Conservation (phyloP, 2,888 invertebrate genomes). For the Thymelicus lineola region DNA sequence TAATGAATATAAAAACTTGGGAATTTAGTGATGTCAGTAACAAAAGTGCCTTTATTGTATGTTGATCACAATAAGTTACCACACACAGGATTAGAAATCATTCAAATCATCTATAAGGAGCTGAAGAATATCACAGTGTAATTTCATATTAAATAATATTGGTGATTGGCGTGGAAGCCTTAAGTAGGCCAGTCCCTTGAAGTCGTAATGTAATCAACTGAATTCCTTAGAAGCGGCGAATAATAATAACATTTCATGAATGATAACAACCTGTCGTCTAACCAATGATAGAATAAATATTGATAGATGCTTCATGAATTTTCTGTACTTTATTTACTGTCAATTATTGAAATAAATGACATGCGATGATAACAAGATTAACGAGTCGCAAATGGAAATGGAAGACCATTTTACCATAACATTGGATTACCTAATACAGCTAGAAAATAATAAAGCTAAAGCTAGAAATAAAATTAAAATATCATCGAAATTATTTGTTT, state of each 20-base stretch:
- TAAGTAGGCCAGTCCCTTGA: constrained; percentile 4
- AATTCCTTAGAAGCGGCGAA: constrained; percentile 1
- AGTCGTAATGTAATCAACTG: neutral
- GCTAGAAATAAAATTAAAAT: too few species aligned
- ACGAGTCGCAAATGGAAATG: neutral
- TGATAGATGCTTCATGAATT: neutral
- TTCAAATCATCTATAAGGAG: too few species aligned
- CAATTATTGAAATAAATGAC: constrained; percentile 4
- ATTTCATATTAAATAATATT: neutral
- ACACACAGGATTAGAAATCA: too few species aligned
- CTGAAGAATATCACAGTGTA: too few species aligned
- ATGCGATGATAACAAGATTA: neutral
- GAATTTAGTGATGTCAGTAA: too few species aligned
- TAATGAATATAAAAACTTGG: too few species aligned
- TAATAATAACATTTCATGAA: constrained; percentile 11
- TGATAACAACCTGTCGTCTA: neutral
- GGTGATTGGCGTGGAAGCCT: neutral
- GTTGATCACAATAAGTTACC: too few species aligned
- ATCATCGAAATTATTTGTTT: too few species aligned
- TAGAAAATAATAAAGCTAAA: too few species aligned
- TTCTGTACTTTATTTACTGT: neutral
- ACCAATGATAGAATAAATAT: constrained; percentile 10
- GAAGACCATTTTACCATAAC: too few species aligned
- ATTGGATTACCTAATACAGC: too few species aligned
- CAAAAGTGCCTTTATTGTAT: too few species aligned